Evolutionary conservation across 2,113 vertebrate species (phyloP).

Genomic region (Callospermophilus lateralis): DNA sequence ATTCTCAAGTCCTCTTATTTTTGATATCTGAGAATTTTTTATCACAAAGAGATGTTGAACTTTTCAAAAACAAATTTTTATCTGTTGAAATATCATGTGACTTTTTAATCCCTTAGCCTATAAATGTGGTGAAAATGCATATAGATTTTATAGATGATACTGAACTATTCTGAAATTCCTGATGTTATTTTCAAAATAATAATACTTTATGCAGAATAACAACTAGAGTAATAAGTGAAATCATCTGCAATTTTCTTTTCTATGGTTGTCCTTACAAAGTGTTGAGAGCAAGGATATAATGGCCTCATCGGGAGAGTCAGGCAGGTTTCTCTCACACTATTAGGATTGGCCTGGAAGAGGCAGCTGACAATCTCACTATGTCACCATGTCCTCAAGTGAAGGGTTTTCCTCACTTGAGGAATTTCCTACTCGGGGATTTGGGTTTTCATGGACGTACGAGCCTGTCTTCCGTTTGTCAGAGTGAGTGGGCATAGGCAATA

Average conservation of each 20-base stretch:
- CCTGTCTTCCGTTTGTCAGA: background rate
- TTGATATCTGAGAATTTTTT: conserved; percentile 12
- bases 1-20: background rate
- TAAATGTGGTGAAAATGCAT: background rate
- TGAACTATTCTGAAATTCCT: background rate
- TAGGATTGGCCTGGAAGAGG: background rate
- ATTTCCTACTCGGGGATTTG: background rate
- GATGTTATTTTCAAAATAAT: conserved; percentile 52
- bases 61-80: background rate
- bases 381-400: background rate
- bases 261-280: background rate
- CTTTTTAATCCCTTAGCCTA: background rate
- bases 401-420: background rate
- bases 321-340: background rate
- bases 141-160: background rate
- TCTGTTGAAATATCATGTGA: background rate
- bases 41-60: background rate
- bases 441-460: too few relatives aligned
- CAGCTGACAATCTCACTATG: background rate
- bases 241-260: background rate
- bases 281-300: background rate
- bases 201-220: background rate
- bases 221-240: background rate
- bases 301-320: background rate
- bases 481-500: background rate